phyloP scores from a whole-genome alignment of 1,140 invertebrate species.

The Campoletis sonorensis region DNA sequence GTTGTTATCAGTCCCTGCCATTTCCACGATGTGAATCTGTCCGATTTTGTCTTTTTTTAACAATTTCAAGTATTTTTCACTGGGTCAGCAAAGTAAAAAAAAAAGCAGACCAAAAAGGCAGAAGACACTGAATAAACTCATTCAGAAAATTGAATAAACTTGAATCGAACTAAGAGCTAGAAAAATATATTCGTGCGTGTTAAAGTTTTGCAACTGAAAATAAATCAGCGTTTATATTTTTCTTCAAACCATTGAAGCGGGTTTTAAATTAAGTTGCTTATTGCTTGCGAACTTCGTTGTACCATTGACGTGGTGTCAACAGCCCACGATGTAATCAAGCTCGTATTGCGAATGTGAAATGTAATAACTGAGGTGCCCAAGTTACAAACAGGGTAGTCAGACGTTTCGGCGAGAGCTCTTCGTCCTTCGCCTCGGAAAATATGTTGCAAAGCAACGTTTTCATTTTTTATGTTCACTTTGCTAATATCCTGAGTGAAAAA shows the following conservation, averaged over 20 bases:
- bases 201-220: no score
- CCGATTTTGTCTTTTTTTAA: neutral
- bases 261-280: neutral
- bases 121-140: no score
- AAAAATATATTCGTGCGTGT: no score
- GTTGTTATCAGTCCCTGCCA: conserved; percentile 54
- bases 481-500: conserved; percentile 47
- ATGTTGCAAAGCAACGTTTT: conserved; percentile 45
- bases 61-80: neutral
- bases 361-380: conserved; percentile 54
- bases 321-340: conserved; percentile 54
- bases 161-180: no score
- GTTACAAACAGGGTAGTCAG: conserved; percentile 52
- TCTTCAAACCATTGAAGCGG: no score
- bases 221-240: no score
- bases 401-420: conserved; percentile 39
- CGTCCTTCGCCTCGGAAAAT: conserved; percentile 55
- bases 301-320: conserved; percentile 53
- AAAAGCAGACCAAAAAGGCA: no score
- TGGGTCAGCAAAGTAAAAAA: no score
- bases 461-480: conserved; percentile 27
- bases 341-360: conserved; percentile 52
- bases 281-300: neutral
- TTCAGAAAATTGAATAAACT: no score
- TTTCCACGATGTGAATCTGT: conserved; percentile 61